Conservation (phyloP, 1,140 invertebrate species). For the Cydia amplana region DNA sequence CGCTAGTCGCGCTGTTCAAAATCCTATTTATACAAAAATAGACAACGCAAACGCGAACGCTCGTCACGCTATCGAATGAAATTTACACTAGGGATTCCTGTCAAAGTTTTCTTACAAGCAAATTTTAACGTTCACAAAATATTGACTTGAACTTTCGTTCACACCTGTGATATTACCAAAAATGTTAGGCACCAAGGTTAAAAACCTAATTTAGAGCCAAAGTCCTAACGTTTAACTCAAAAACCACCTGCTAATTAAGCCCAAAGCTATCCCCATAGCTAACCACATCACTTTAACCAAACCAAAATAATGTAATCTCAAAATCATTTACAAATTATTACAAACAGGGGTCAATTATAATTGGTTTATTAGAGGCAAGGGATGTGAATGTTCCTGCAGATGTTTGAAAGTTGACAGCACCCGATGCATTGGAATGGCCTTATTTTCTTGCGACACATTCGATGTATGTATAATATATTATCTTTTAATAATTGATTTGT, state of each 20-base stretch:
- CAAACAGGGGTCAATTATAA: not conserved
- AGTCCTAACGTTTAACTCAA: not conserved
- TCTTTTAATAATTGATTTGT: not conserved
- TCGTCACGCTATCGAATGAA: too few species aligned
- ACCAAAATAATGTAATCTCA: not conserved
- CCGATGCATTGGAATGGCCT: not conserved
- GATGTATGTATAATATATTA: not conserved
- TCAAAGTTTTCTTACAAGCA: too few species aligned
- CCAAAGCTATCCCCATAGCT: not conserved
- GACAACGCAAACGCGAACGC: too few species aligned
- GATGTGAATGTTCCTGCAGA: not conserved
- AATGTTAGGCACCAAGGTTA: not conserved
- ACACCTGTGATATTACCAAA: not conserved
- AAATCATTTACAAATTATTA: not conserved
- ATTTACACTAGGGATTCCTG: too few species aligned
- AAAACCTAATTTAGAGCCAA: not conserved
- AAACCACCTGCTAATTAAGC: constrained; percentile 20
- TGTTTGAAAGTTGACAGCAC: constrained; percentile 4
- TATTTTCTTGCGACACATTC: not conserved
- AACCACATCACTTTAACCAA: not conserved
- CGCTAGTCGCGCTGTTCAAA: too few species aligned
- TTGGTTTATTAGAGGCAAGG: not conserved
- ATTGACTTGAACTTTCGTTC: not conserved
- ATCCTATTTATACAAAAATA: too few species aligned
- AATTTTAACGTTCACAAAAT: too few species aligned